phyloP scores from a whole-genome alignment of 2,113 vertebrate species.

The Ondatra zibethicus region DNA sequence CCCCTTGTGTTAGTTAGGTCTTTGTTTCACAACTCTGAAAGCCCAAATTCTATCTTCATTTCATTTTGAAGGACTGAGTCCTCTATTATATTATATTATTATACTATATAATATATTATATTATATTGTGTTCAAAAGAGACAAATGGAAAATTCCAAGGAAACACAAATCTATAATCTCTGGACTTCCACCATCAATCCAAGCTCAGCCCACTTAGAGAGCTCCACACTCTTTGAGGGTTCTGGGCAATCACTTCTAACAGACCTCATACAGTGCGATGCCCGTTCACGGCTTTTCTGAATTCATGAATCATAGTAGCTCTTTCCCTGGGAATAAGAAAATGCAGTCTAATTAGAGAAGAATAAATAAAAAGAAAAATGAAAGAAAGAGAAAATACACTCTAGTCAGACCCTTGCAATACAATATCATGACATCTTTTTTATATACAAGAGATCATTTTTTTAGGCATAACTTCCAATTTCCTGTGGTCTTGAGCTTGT shows the following conservation, averaged over 20 bases:
- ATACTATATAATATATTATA: background rate
- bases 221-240: background rate
- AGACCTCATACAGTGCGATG: fast-evolving
- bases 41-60: background rate
- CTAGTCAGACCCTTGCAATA: background rate
- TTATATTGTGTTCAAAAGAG: background rate
- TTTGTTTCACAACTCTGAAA: background rate
- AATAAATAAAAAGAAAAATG: background rate
- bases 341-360: background rate
- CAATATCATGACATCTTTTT: background rate
- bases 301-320: background rate
- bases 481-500: background rate
- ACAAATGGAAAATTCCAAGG: background rate
- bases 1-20: background rate
- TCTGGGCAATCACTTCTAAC: background rate
- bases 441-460: background rate
- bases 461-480: background rate
- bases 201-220: background rate
- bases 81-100: no score
- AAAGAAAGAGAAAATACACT: background rate
- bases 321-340: background rate
- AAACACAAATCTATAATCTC: background rate
- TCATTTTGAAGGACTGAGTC: background rate
- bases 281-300: background rate
- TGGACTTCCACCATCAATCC: background rate